Conservation (phyloP, 2,888 invertebrate species). For the Pteria penguin region DNA sequence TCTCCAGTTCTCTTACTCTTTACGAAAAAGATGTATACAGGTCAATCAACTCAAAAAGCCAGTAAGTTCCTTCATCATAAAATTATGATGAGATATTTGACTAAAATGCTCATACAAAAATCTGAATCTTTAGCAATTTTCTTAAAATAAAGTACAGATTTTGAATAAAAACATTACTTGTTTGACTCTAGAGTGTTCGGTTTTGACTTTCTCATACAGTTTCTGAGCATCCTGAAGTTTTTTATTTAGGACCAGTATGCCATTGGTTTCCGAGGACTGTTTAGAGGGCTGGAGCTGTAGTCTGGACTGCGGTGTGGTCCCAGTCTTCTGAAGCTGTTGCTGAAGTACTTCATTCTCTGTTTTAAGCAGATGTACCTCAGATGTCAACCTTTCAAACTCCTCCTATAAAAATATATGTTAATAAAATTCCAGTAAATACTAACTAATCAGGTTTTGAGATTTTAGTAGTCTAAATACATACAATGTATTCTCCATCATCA, state of each 20-base stretch:
- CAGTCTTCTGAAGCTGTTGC: conserved; percentile 57
- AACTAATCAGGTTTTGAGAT: too few relatives aligned
- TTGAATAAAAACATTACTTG: conserved; percentile 64
- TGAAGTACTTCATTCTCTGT: conserved; percentile 68
- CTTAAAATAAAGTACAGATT: too few relatives aligned
- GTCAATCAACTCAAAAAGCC: too few relatives aligned
- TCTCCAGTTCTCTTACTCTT: too few relatives aligned
- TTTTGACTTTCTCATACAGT: conserved; percentile 69
- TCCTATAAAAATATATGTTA: conserved; percentile 60
- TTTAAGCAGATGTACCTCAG: conserved; percentile 57
- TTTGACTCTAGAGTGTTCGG: conserved; percentile 66
- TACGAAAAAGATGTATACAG: too few relatives aligned
- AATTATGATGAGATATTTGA: too few relatives aligned
- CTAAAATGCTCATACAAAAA: too few relatives aligned
- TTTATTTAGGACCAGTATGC: conserved; percentile 59
- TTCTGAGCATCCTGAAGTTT: conserved; percentile 74
- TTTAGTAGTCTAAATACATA: too few relatives aligned
- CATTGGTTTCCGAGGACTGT: conserved; percentile 44
- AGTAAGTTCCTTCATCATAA: too few relatives aligned
- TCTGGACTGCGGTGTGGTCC: neutral
- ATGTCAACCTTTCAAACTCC: conserved; percentile 68
- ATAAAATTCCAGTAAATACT: too few relatives aligned
- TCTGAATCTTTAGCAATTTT: too few relatives aligned
- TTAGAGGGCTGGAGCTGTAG: conserved; percentile 21
- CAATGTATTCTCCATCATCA: too few relatives aligned